Evolutionary conservation across 2,888 invertebrate species (phyloP), one percentile per base, ranked within the genome.

Genomic region (Priocnemis perturbator): DNA sequence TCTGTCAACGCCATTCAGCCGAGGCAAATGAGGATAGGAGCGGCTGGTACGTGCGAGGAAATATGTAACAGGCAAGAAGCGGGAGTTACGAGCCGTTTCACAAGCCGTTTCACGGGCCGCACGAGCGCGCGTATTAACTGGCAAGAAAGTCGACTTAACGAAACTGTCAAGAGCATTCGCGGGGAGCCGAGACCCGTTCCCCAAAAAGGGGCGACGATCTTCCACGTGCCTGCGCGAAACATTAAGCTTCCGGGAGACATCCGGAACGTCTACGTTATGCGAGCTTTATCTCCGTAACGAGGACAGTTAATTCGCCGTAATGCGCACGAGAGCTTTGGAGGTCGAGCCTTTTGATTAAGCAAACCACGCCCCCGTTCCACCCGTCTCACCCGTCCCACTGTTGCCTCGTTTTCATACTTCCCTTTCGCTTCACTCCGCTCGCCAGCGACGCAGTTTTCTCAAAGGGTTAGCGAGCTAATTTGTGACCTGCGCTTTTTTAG

Each of bases 261-360:
- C 47, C 58, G 45, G 17, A 59, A 45, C 45, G 21, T 59, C 44
- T 21, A 44, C 58, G 45, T 59, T 59, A 59, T 59, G 45, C 58
- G 45, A 59, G 47, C 58, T 37, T 59, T 59, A 59, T 59, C 37
- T 59, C 21, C 58, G 58, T 44, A 59, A 37, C 37, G 58, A 59
- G 58, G 58, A 59, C 45, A 59, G 58, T 59, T 59, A 59, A 59
- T 59, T 59, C 58, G 45, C 45, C 58, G 58, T 59, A 45, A 59
- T 59, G 45, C 45, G 37, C 58, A 37, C 58, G 58, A 59, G 45
- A 44, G 58, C 58, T 45, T 59, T 59, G 44, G 58, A n/a, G 15
- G 14, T n/a, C 19, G 58, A 59, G 58, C 58, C 45, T 59, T 59
- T 59, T 59, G 20, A 59, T 59, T 59, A 59, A 47, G 58, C 45